Percentiles rank a stretch among this genome's conserved stretches.
phyloP scores from a whole-genome alignment of 2,888 invertebrate genomes.

The Himalopsyche japonica region DNA sequence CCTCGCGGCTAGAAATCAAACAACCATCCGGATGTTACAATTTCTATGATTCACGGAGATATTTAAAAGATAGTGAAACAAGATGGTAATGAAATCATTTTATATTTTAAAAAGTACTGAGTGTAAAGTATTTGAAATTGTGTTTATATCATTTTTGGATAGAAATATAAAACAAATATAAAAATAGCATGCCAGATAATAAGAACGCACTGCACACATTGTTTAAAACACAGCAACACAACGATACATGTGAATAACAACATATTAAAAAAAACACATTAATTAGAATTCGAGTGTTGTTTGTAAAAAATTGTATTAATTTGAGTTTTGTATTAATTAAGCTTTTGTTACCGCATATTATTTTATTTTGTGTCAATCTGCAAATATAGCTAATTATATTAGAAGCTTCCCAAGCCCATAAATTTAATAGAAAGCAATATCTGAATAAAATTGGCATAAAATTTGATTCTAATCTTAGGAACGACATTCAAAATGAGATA shows the following conservation, averaged over 20 bases:
- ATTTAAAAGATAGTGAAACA: background rate
- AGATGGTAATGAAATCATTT: background rate
- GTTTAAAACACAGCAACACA: background rate
- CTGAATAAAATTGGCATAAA: background rate
- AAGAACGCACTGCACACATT: background rate
- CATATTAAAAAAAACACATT: conserved; percentile 16
- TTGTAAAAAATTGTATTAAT: conserved; percentile 23
- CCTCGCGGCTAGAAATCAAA: conserved; percentile 61
- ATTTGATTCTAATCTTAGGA: background rate
- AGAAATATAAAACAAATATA: background rate
- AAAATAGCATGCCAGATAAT: background rate
- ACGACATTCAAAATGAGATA: background rate
- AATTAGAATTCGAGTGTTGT: conserved; percentile 6
- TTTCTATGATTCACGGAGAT: background rate
- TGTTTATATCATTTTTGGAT: background rate
- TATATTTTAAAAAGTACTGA: background rate
- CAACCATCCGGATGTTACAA: conserved; percentile 47
- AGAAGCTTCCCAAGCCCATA: conserved; percentile 3
- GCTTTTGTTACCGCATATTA: background rate
- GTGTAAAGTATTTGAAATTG: background rate
- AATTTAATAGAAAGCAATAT: conserved; percentile 1
- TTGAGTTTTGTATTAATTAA: background rate
- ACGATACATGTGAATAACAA: conserved; percentile 20
- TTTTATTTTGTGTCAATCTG: background rate
- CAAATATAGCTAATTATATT: background rate